Conservation (phyloP, 2,797 vertebrate genomes). For the Toxotes lorentzi region DNA sequence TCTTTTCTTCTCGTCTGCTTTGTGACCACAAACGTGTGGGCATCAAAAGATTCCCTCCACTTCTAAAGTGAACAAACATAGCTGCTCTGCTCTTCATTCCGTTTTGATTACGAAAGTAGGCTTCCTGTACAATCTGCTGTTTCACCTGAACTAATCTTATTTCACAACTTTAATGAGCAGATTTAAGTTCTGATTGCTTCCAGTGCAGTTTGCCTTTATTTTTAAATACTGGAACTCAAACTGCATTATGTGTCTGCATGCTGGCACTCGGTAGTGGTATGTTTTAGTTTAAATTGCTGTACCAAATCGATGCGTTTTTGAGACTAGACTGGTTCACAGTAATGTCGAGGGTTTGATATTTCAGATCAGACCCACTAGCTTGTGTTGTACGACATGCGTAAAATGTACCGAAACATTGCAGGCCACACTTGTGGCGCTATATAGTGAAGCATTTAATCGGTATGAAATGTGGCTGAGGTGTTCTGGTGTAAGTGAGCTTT, state of each 20-base stretch:
- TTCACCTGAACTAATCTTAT: neutral
- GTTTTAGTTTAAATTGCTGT: neutral
- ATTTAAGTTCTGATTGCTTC: neutral
- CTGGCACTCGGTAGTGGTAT: neutral
- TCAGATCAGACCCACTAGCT: conserved; percentile 5
- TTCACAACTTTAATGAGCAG: neutral
- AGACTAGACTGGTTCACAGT: neutral
- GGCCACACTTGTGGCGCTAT: conserved; percentile 47
- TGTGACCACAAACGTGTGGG: conserved; percentile 66
- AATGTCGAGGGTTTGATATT: neutral
- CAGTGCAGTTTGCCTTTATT: no score
- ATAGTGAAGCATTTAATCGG: conserved; percentile 79
- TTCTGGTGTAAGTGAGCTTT: conserved; percentile 53
- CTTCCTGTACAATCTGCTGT: neutral
- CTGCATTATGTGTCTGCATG: neutral
- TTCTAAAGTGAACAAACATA: conserved; percentile 34
- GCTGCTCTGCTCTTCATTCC: conserved; percentile 13
- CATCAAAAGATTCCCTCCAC: conserved; percentile 53
- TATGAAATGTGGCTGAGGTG: conserved; percentile 80
- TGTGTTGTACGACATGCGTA: conserved; percentile 68
- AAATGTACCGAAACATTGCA: conserved; percentile 78
- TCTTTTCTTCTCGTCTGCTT: conserved; percentile 74
- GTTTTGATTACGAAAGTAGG: neutral
- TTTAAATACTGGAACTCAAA: neutral
- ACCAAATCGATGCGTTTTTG: neutral